A percentile compares a stretch with the other conserved stretches of the same genome.
phyloP scores from a whole-genome alignment of 64 coral and sea anemone species.

The Stylophora pistillata region DNA sequence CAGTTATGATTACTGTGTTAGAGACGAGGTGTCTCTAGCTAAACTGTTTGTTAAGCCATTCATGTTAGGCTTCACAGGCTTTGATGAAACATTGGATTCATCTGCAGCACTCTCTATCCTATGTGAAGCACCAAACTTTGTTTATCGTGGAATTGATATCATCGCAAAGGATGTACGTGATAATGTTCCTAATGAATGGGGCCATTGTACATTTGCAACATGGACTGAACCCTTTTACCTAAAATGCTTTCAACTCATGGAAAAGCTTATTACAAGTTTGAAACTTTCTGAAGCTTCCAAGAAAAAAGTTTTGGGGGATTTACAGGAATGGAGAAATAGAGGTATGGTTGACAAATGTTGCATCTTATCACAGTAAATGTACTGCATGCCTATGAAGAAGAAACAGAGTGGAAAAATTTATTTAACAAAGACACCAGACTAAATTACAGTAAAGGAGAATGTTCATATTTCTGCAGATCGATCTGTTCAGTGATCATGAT shows the following conservation, averaged over 20 bases:
- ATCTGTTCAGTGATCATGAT: too few relatives aligned
- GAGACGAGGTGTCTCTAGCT: constrained; percentile 21
- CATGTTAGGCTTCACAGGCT: constrained; percentile 35
- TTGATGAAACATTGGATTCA: constrained; percentile 63
- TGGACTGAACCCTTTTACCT: constrained; percentile 41
- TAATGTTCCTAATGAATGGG: constrained; percentile 77
- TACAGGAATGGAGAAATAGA: constrained; percentile 1
- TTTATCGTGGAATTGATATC: background rate
- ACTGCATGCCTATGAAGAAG: too few relatives aligned
- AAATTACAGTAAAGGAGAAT: too few relatives aligned
- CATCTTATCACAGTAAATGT: too few relatives aligned
- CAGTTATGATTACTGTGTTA: constrained; percentile 46
- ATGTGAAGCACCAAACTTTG: constrained; percentile 39
- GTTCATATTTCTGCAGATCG: too few relatives aligned
- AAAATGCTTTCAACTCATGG: constrained; percentile 53
- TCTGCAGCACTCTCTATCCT: constrained; percentile 69
- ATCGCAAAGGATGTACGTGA: constrained; percentile 44
- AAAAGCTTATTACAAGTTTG: background rate
- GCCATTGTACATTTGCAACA: constrained; percentile 51
- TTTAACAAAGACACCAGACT: too few relatives aligned
- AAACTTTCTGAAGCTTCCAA: background rate
- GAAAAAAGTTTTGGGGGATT: background rate
- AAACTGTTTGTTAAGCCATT: constrained; percentile 44
- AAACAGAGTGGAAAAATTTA: too few relatives aligned
- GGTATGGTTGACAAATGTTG: background rate